Evolutionary conservation across 2,113 vertebrate genomes (phyloP).

Genomic region (Pluvialis apricaria): DNA sequence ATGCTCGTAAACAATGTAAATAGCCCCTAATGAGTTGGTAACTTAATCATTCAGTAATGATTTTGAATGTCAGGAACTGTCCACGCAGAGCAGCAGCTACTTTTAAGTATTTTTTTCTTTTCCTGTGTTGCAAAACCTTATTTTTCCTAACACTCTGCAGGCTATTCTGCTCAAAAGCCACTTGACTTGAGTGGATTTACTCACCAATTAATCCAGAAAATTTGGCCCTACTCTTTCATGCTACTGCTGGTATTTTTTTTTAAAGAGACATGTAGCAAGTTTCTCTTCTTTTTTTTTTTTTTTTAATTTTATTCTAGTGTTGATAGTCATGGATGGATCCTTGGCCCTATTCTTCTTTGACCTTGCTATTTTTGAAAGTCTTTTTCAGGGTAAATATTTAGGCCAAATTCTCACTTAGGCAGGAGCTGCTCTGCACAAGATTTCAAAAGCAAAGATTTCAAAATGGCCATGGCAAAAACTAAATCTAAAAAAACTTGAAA

Average conservation of each 20-base stretch:
- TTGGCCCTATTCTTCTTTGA: constrained; percentile 26
- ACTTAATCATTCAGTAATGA: constrained; percentile 33
- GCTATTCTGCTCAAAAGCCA: neutral
- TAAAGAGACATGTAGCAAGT: neutral
- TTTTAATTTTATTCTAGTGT: neutral
- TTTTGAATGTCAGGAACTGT: constrained; percentile 1
- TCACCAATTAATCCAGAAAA: neutral
- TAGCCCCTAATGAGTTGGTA: constrained; percentile 24
- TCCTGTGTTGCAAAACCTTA: neutral
- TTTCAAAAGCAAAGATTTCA: neutral
- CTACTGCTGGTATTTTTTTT: neutral
- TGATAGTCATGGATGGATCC: neutral
- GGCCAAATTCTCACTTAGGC: neutral
- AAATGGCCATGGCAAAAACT: neutral
- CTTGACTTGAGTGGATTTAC: neutral
- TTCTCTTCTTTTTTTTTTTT: neutral
- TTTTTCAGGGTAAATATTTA: constrained; percentile 38
- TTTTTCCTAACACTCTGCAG: neutral
- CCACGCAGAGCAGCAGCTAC: neutral
- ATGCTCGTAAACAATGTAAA: constrained; percentile 50
- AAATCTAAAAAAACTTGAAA: neutral
- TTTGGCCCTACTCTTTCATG: neutral
- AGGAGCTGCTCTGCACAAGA: neutral
- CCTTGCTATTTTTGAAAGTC: constrained; percentile 36
- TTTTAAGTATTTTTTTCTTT: neutral